Conservation (phyloP, 2,888 invertebrate species). For the Tubiluchus corallicola region DNA sequence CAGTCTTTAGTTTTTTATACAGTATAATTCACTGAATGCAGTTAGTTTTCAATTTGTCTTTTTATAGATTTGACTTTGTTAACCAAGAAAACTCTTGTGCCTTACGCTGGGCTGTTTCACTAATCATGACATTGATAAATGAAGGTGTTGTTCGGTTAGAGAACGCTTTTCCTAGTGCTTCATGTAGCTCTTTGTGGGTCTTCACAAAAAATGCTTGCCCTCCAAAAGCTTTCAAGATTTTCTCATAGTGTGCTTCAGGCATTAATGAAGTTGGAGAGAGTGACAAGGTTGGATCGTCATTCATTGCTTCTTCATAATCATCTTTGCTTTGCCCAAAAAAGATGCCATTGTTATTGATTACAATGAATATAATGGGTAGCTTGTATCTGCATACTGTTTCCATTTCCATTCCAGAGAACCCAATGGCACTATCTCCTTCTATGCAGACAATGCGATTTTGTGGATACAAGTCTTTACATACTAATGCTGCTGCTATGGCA, state of each 20-base stretch:
- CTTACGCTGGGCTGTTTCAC: constrained; percentile 69
- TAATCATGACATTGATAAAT: constrained; percentile 76
- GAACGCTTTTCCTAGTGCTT: constrained; percentile 47
- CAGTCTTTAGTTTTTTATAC: no score
- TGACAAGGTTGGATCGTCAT: constrained; percentile 47
- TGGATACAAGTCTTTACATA: constrained; percentile 60
- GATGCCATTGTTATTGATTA: constrained; percentile 91
- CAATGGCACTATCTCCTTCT: constrained; percentile 93
- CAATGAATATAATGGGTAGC: constrained; percentile 66
- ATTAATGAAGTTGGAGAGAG: constrained; percentile 62
- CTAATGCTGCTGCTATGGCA: constrained; percentile 75
- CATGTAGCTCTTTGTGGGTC: constrained; percentile 52
- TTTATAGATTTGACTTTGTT: constrained; percentile 68
- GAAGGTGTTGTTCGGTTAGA: constrained; percentile 51
- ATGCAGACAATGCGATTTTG: constrained; percentile 71
- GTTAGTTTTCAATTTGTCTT: no score
- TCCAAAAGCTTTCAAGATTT: constrained; percentile 70
- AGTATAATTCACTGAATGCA: no score
- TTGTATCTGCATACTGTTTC: constrained; percentile 74
- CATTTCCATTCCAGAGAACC: constrained; percentile 94
- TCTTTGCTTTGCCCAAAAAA: constrained; percentile 66
- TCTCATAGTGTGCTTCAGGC: constrained; percentile 64
- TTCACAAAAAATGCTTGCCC: constrained; percentile 57
- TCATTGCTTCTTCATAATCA: constrained; percentile 44
- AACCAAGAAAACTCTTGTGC: constrained; percentile 78